phyloP scores from a whole-genome alignment of 2,797 vertebrate species.

The Notolepis coatsorum region DNA sequence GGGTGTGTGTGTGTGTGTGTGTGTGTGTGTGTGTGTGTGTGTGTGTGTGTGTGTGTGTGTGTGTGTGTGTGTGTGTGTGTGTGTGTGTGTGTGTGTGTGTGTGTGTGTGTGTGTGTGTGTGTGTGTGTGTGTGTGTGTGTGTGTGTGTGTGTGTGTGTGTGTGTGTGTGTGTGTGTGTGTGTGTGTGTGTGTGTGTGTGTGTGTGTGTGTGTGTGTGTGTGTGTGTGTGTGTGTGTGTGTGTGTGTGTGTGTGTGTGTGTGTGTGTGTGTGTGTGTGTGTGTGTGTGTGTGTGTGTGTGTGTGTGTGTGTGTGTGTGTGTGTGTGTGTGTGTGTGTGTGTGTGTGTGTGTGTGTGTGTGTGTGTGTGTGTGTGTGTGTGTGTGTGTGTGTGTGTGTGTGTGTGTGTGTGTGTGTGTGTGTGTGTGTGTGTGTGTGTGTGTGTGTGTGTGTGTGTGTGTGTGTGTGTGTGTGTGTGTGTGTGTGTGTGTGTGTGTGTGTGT shows the following conservation, averaged over 20 bases:
- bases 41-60: not conserved
- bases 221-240: not conserved
- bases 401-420: not conserved
- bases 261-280: not conserved
- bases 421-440: not conserved
- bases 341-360: conserved; percentile 8
- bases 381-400: not conserved
- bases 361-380: not conserved
- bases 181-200: not conserved
- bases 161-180: conserved; percentile 3
- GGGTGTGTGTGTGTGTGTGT: not conserved
- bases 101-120: not conserved
- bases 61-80: not conserved
- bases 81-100: not conserved
- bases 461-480: not conserved
- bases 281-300: not conserved
- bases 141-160: not conserved
- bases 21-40: not conserved
- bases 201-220: not conserved
- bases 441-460: not conserved
- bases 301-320: not conserved
- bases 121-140: not conserved
- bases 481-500: not conserved
- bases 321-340: not conserved
- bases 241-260: not conserved